Evolutionary conservation across 2,888 invertebrate genomes (phyloP).

Genomic region (Drosophila meridiana): DNA sequence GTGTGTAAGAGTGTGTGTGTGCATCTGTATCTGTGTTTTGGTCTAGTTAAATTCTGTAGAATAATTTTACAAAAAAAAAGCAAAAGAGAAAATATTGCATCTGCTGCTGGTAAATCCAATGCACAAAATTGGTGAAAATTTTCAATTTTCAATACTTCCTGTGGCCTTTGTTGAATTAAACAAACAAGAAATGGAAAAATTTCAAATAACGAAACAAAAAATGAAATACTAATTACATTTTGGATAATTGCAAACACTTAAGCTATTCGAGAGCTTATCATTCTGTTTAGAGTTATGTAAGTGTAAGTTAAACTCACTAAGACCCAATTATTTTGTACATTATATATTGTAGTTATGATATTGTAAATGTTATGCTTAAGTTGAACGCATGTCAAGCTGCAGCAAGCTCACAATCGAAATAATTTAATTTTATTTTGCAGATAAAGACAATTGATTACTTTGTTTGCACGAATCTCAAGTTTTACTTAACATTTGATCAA

Average conservation of each 20-base stretch:
- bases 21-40: conserved; percentile 16
- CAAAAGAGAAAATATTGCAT: conserved; percentile 11
- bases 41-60: conserved; percentile 47
- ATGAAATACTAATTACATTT: conserved; percentile 14
- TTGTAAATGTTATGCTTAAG: conserved; percentile 40
- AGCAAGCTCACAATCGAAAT: conserved; percentile 33
- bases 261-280: conserved; percentile 58
- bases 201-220: neutral
- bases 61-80: conserved; percentile 31
- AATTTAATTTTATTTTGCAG: conserved; percentile 19
- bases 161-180: conserved; percentile 73
- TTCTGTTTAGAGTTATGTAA: conserved; percentile 65
- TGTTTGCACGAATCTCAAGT: conserved; percentile 61
- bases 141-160: conserved; percentile 73
- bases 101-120: conserved; percentile 35
- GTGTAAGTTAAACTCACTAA: conserved; percentile 63
- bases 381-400: conserved; percentile 42
- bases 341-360: conserved; percentile 39
- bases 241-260: conserved; percentile 16
- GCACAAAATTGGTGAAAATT: conserved; percentile 64
- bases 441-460: neutral
- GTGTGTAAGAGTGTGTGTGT: neutral
- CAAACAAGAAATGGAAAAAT: conserved; percentile 14
- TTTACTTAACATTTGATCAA: conserved; percentile 56
- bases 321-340: conserved; percentile 69